Conservation (phyloP, 2,113 vertebrate species). For the Erythrocercus mccallii region DNA sequence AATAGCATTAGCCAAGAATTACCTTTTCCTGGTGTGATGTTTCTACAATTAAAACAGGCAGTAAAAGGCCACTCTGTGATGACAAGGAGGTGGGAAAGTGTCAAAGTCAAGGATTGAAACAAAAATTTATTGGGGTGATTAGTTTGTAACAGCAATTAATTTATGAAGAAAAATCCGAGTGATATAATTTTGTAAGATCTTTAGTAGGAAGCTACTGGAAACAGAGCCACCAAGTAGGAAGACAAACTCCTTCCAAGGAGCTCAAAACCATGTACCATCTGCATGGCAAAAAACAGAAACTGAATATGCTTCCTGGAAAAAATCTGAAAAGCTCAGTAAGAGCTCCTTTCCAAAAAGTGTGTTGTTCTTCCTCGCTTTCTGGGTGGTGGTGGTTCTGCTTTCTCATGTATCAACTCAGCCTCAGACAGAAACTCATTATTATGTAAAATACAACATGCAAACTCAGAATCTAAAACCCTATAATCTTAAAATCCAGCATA, state of each 20-base stretch:
- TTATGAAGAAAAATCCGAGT: neutral
- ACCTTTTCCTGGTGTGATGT: neutral
- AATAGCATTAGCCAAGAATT: neutral
- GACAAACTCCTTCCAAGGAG: neutral
- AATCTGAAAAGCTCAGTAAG: neutral
- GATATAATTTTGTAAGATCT: neutral
- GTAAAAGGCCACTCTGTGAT: neutral
- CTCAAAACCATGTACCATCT: neutral
- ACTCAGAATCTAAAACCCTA: conserved; percentile 66
- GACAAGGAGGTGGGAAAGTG: neutral
- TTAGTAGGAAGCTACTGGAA: neutral
- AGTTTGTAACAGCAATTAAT: neutral
- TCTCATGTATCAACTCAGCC: conserved; percentile 53
- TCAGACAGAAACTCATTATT: conserved; percentile 62
- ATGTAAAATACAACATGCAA: conserved; percentile 75
- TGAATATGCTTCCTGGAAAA: neutral
- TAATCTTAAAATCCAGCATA: conserved; percentile 73
- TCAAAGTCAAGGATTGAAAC: neutral
- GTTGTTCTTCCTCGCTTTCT: conserved; percentile 1
- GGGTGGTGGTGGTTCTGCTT: conserved; percentile 48
- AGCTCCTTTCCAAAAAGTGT: conserved; percentile 20
- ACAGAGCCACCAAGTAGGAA: neutral
- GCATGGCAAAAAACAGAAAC: neutral
- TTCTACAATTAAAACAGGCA: neutral
- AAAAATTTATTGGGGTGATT: neutral